Base-by-base conservation (phyloP, 2,888 invertebrate genomes). In the Allophyes oxyacanthae region DNA sequence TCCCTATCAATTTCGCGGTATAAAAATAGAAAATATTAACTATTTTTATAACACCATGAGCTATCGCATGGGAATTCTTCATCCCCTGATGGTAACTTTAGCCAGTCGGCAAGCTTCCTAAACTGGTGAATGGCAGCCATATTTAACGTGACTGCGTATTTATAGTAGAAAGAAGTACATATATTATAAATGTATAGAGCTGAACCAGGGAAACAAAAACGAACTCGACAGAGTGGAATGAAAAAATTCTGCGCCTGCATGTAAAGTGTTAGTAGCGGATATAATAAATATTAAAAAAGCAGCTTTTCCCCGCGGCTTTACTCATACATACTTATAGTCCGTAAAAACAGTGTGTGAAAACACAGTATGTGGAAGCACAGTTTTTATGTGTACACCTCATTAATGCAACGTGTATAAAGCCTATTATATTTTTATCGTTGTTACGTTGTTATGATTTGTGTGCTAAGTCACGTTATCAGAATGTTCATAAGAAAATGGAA, bases 211-310 rank as follows among this genome's bases (percentile, higher is more conserved):
- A 46, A 59, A 20, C 28, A 48, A 38, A 60, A 34, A 50, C 15
- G 34, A 42, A 14, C 42, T 33, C 50, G 14, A 32, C 32, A 25
- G 36, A 49, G 15, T 36, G 40, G 52, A 59, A 65, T 66, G 53
- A 53, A 65, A 65, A 64, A 65, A 44, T 11, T 43, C 28, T 33
- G 26, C 43, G 38, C 45, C 26, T 38, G 26, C 13, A 50, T 53
- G 28, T 28, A 59, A 53, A 54, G 15, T 60, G 50, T 65, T 54
- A 46, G 61, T 37, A 64, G 37, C 45, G 59, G 49, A 42, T 36
- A 59, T 53, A 53, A 60, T 66, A 65, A 65, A 65, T 65, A 65
- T 65, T 65, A 65, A 65, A n/a, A 64, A 60, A 37, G 20, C 44
- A 42, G 59, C 37, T 53, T 45, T 45, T 49, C 48, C 40, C 48